Evolutionary conservation across 2,113 vertebrate species (phyloP).

Genomic region (Antechinus flavipes): DNA sequence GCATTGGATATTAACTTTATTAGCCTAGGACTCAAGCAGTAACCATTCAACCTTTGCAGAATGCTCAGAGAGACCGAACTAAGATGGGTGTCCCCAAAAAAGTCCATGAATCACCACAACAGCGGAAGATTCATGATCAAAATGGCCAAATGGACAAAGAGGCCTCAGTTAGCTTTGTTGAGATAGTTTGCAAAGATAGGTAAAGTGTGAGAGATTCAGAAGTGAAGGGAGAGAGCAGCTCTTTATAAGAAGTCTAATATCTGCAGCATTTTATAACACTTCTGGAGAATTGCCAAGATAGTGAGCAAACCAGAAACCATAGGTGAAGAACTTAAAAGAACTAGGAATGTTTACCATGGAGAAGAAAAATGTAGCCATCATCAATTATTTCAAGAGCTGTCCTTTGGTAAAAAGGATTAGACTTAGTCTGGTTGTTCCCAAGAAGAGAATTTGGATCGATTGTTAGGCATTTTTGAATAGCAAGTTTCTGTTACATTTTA

Average conservation of each 20-base stretch:
- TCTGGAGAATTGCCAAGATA: background rate
- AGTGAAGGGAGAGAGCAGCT: background rate
- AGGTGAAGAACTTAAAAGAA: background rate
- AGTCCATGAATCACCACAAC: background rate
- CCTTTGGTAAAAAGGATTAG: background rate
- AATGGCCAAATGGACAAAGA: background rate
- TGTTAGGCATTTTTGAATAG: background rate
- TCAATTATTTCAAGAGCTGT: background rate
- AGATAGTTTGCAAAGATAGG: background rate
- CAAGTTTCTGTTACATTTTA: background rate
- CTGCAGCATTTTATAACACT: background rate
- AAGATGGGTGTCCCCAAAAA: background rate
- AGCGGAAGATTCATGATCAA: background rate
- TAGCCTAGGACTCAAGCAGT: conserved; percentile 66
- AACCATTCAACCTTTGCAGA: background rate
- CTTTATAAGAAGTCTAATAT: background rate
- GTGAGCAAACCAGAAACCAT: background rate
- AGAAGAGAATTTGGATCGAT: background rate
- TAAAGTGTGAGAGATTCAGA: background rate
- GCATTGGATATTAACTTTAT: conserved; percentile 73
- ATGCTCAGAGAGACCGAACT: background rate
- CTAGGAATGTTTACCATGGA: background rate
- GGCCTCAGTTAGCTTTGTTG: background rate
- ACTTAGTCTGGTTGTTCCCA: background rate
- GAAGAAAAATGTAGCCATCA: background rate